A percentile compares a stretch with the other conserved stretches of the same genome.
Conservation (phyloP, 2,113 vertebrate species). For the Dasyornis broadbenti region DNA sequence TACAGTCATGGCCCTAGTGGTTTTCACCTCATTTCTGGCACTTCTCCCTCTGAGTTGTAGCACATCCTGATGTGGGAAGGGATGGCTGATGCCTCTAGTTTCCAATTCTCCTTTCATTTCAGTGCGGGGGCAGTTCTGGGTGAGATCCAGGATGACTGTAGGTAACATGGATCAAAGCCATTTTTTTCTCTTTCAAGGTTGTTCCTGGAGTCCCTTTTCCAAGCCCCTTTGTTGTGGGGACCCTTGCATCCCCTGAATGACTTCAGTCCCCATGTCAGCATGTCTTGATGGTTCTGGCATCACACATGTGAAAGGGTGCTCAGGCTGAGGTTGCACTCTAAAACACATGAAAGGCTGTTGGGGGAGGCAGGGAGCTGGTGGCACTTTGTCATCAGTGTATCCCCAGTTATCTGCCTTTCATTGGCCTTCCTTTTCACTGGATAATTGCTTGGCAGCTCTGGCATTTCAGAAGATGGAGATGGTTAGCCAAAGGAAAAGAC, state of each 20-base stretch:
- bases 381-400: not conserved
- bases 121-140: not conserved
- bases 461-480: conserved; percentile 10
- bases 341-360: not conserved
- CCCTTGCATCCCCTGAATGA: not conserved
- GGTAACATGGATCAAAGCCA: not conserved
- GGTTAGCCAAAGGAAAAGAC: not conserved
- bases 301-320: not conserved
- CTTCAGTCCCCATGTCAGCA: not conserved
- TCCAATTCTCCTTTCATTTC: not conserved
- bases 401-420: not conserved
- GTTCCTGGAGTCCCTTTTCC: not conserved
- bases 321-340: not conserved
- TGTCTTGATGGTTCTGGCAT: not conserved
- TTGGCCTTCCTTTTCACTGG: not conserved
- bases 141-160: not conserved
- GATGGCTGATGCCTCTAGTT: not conserved
- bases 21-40: not conserved
- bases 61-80: not conserved
- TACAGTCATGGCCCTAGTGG: not conserved
- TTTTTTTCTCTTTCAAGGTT: not conserved
- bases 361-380: not conserved
- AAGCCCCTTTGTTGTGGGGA: not conserved
- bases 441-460: not conserved
- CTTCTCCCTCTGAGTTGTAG: not conserved